These are phyloP conservation scores for Centropyge bicolor DNA, from an alignment of 2,797 vertebrate species.

Conservation along the genomic window DNA sequence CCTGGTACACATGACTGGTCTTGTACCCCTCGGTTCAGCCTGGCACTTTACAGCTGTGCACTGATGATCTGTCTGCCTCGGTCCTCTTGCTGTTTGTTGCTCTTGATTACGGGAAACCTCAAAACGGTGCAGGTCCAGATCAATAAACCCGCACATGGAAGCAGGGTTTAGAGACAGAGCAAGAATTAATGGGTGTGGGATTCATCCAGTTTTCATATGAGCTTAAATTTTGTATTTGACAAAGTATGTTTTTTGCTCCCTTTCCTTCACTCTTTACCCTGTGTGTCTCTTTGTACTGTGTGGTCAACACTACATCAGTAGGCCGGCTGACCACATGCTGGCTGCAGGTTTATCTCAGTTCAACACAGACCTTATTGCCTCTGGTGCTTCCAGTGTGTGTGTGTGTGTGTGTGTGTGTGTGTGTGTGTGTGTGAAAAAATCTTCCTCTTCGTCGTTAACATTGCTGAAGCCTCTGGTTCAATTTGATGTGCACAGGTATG, in stretches of 20 bases:
- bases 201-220: constrained; percentile 22
- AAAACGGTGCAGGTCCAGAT: constrained; percentile 49
- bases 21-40: constrained; percentile 29
- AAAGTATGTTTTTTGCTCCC: not conserved
- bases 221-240: constrained; percentile 22
- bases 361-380: constrained; percentile 65
- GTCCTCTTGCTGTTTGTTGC: constrained; percentile 25
- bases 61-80: constrained; percentile 37
- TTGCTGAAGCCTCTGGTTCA: constrained; percentile 43
- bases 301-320: constrained; percentile 57
- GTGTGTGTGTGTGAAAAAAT: constrained; percentile 7
- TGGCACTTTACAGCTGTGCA: constrained; percentile 34
- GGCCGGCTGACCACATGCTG: constrained; percentile 68
- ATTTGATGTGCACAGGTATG: constrained; percentile 54
- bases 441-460: constrained; percentile 6
- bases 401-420: constrained; percentile 27
- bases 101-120: constrained; percentile 70
- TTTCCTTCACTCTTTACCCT: constrained; percentile 31
- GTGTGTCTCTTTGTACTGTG: constrained; percentile 40
- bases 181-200: constrained; percentile 22
- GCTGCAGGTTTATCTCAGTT: constrained; percentile 75
- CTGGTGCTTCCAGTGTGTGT: constrained; percentile 30
- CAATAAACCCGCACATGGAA: constrained; percentile 32
- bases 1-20: constrained; percentile 71
- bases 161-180: constrained; percentile 20